Percentiles rank a stretch among this genome's conserved stretches.
These are phyloP conservation scores for Drepana arcuata DNA, from an alignment of 1,140 invertebrate genomes.

Conservation along the genomic window DNA sequence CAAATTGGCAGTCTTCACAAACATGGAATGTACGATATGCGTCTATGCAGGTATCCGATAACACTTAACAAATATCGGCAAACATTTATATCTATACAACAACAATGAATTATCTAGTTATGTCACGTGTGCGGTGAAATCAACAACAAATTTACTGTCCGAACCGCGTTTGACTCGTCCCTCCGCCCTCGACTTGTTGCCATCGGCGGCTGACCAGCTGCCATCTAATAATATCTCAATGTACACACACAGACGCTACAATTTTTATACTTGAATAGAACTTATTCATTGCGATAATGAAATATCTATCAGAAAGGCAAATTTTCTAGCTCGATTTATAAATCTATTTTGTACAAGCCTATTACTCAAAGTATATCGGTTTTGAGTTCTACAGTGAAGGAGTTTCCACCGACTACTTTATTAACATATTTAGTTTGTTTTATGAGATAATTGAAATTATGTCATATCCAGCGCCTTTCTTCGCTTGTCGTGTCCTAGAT, in stretches of 20 bases:
- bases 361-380: constrained; percentile 19
- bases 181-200: background rate
- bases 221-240: constrained; percentile 5
- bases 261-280: constrained; percentile 13
- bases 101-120: constrained; percentile 61
- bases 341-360: constrained; percentile 44
- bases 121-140: constrained; percentile 36
- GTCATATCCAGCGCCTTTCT: too few species aligned
- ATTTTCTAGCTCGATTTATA: constrained; percentile 31
- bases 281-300: constrained; percentile 22
- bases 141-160: too few species aligned
- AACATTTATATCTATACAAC: constrained; percentile 62
- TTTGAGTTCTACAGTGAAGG: constrained; percentile 21
- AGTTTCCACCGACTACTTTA: constrained; percentile 19
- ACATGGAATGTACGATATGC: constrained; percentile 72
- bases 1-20: constrained; percentile 71
- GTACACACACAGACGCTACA: constrained; percentile 13
- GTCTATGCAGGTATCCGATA: constrained; percentile 68
- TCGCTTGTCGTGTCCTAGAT: too few species aligned
- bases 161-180: too few species aligned
- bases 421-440: constrained; percentile 13
- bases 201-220: background rate
- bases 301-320: constrained; percentile 33
- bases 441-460: constrained; percentile 7
- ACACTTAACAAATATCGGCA: constrained; percentile 63